Evolutionary conservation across 2,888 invertebrate species (phyloP).

Genomic region (Atethmia centrago): DNA sequence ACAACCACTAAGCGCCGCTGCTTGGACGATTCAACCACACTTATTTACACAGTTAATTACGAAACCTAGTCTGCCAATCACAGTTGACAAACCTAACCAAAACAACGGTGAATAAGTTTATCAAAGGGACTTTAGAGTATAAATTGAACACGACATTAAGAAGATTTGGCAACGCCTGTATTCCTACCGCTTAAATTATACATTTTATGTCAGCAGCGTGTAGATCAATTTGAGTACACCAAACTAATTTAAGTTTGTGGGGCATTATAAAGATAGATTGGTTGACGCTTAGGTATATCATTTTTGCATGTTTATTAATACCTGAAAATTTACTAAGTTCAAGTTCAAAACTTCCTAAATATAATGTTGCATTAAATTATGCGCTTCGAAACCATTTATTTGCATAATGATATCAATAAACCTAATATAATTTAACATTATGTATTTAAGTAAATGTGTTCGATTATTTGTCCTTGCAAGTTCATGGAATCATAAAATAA

Average conservation of each 20-base stretch:
- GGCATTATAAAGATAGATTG: constrained; percentile 13
- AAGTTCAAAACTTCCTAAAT: not conserved
- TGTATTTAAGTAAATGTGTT: not conserved
- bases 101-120: constrained; percentile 2
- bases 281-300: constrained; percentile 2
- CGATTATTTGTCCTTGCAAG: constrained; percentile 17
- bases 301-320: constrained; percentile 12
- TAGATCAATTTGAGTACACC: not conserved
- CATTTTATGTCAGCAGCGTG: constrained; percentile 17
- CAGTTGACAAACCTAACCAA: constrained; percentile 23
- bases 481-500: constrained; percentile 19
- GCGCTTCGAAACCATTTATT: not conserved
- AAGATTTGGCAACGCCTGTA: constrained; percentile 32
- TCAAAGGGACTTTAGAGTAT: constrained; percentile 12
- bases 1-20: constrained; percentile 62
- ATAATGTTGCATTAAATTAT: not conserved
- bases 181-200: constrained; percentile 9
- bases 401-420: not conserved
- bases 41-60: constrained; percentile 45
- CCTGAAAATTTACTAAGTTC: not conserved
- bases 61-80: constrained; percentile 41
- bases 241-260: constrained; percentile 29
- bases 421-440: not conserved
- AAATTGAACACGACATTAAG: constrained; percentile 18
- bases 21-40: constrained; percentile 37